Conservation (phyloP, 2,888 invertebrate species). For the Sphinx pinastri region DNA sequence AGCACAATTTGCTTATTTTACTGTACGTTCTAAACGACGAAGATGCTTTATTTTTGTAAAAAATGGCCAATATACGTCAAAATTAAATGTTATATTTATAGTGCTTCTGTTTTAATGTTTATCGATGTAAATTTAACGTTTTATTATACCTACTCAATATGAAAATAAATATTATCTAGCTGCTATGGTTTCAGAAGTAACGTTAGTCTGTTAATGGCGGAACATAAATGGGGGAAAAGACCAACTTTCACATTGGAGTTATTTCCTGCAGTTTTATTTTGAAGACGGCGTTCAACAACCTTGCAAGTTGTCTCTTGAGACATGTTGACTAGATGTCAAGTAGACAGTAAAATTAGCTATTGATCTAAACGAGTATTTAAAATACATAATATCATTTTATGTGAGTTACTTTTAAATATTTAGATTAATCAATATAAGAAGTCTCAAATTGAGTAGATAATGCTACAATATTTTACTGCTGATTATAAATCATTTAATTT, state of each 20-base stretch:
- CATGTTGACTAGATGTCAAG: not conserved
- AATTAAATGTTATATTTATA: constrained; percentile 44
- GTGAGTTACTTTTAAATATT: too few relatives aligned
- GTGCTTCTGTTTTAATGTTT: constrained; percentile 32
- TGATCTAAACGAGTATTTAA: not conserved
- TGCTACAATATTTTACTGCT: too few relatives aligned
- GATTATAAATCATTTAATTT: too few relatives aligned
- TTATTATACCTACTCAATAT: constrained; percentile 27
- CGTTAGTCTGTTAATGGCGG: constrained; percentile 17
- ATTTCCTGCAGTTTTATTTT: constrained; percentile 18
- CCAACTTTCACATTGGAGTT: not conserved
- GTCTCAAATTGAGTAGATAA: too few relatives aligned
- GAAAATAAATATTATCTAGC: constrained; percentile 22
- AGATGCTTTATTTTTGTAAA: constrained; percentile 21
- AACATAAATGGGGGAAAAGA: not conserved
- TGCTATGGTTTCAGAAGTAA: not conserved
- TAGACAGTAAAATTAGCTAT: constrained; percentile 4
- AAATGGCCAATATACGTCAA: constrained; percentile 40
- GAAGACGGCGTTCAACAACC: not conserved
- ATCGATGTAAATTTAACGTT: constrained; percentile 29
- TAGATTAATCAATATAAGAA: too few relatives aligned
- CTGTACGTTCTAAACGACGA: constrained; percentile 15
- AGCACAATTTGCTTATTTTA: constrained; percentile 25
- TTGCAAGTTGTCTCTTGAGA: constrained; percentile 6
- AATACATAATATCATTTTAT: too few relatives aligned